Evolutionary conservation across 2,113 vertebrate species (phyloP).

Genomic region (Potamarius usumacintae): DNA sequence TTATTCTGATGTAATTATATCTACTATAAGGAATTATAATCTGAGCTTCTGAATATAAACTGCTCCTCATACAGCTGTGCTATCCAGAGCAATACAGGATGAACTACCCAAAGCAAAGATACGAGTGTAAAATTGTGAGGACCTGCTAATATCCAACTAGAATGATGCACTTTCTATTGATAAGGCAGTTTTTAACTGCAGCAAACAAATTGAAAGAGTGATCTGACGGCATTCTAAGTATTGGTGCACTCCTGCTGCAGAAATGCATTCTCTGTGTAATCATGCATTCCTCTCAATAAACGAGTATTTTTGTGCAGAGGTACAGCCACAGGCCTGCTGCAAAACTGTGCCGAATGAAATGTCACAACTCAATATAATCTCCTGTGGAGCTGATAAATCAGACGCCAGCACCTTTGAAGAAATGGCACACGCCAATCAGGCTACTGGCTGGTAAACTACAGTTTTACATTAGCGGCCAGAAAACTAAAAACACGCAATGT

Average conservation of each 20-base stretch:
- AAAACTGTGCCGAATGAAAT: slow-evolving; percentile 50
- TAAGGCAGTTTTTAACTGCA: background rate
- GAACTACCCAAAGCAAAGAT: background rate
- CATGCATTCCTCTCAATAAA: background rate
- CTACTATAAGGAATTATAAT: background rate
- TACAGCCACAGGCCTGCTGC: slow-evolving; percentile 43
- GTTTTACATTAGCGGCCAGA: slow-evolving; percentile 24
- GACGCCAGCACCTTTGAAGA: slow-evolving; percentile 51
- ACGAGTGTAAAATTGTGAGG: background rate
- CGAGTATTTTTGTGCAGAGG: background rate
- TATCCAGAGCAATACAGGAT: background rate
- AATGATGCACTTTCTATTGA: background rate
- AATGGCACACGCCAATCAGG: slow-evolving; percentile 39
- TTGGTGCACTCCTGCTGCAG: background rate
- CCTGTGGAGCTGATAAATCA: slow-evolving; percentile 52
- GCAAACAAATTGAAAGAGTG: background rate
- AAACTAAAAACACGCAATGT: slow-evolving; percentile 1
- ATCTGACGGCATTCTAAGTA: background rate
- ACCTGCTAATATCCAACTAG: background rate
- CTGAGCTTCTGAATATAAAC: background rate
- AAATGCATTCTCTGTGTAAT: background rate
- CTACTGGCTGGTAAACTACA: slow-evolving; percentile 30
- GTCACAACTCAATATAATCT: slow-evolving; percentile 59
- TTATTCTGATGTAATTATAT: background rate
- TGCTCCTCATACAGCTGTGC: too few relatives aligned